Conservation (phyloP, 2,797 vertebrate species). For the Todus mexicanus region DNA sequence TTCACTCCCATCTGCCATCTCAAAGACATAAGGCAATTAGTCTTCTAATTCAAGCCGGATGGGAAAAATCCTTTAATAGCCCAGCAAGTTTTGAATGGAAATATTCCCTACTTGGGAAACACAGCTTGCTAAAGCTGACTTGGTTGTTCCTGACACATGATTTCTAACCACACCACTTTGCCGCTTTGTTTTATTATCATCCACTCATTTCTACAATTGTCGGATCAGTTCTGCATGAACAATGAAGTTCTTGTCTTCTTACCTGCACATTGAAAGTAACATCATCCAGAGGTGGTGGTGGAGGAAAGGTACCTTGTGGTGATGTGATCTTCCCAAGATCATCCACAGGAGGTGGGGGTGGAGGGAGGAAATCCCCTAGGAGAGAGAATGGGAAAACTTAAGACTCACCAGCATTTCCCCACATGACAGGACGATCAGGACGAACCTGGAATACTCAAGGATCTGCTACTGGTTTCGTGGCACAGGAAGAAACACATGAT, state of each 20-base stretch:
- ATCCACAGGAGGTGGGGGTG: slow-evolving; percentile 80
- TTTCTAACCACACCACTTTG: slow-evolving; percentile 5
- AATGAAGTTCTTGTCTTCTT: neutral
- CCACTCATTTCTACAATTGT: neutral
- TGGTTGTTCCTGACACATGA: neutral
- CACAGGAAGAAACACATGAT: neutral
- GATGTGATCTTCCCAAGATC: slow-evolving; percentile 75
- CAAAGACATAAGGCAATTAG: slow-evolving; percentile 40
- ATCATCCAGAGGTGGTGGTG: slow-evolving; percentile 79
- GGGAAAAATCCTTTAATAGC: slow-evolving; percentile 57
- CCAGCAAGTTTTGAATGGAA: slow-evolving; percentile 42
- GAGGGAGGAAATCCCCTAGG: slow-evolving; percentile 81
- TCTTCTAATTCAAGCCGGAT: slow-evolving; percentile 53
- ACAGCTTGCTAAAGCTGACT: slow-evolving; percentile 17
- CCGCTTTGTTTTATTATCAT: neutral
- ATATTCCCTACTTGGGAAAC: slow-evolving; percentile 36
- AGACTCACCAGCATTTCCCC: neutral
- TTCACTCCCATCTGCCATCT: neutral
- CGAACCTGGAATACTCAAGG: neutral
- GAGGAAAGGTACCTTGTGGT: slow-evolving; percentile 79
- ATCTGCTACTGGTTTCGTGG: neutral
- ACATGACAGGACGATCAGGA: neutral
- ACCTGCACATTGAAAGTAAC: slow-evolving; percentile 77
- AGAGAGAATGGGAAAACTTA: slow-evolving; percentile 29
- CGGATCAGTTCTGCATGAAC: neutral